Base-by-base conservation (phyloP, 2,888 invertebrate species). In the Meteorus cinctellus region DNA sequence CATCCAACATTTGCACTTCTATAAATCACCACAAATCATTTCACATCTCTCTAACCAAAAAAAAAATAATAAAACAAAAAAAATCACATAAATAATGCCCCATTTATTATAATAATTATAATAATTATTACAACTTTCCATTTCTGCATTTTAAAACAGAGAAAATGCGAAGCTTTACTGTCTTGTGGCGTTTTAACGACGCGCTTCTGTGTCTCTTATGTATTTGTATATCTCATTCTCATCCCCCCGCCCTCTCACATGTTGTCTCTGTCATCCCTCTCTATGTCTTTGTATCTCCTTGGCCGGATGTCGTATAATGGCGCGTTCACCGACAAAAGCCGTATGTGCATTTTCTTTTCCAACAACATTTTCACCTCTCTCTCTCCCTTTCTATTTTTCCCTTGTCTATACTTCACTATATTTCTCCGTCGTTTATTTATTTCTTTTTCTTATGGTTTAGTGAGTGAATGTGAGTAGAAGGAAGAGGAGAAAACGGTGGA, bases 281-380 rank as follows among this genome's bases (percentile, higher is more conserved):
- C 51, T 68, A 0, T 19, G 12, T 66, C 29, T 14, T 29, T 62
- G 16, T 63, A 63, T 63, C 68, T 68, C 51, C 19, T 48, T 72
- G 63, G 63, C 72, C 85, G 85, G 83, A 86, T 84, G 83, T 84
- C 84, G 83, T 84, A 81, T 81, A 85, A 84, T 82, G 83, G 83
- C 81, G 81, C 69, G 74, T 80, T 74, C 78, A 83, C 81, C 84
- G 83, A 85, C 85, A 85, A 84, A 85, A 85, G 84, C 77, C 77
- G 71, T 79, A 8, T 55, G 19, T 75, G 79, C 77, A 76, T 76
- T 77, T 79, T 77, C 74, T 80, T 75, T 78, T 34, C 34, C 34
- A 75, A 73, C 51, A 74, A 73, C 76, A 81, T 81, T 81, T 81
- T 81, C 81, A 80, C 79, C 80, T 79, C 78, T 70, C 79, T 77